A percentile compares a stretch with the other conserved stretches of the same genome.
Evolutionary conservation across 2,797 vertebrate species (phyloP).

Genomic region (Crocodylus rhombifer): DNA sequence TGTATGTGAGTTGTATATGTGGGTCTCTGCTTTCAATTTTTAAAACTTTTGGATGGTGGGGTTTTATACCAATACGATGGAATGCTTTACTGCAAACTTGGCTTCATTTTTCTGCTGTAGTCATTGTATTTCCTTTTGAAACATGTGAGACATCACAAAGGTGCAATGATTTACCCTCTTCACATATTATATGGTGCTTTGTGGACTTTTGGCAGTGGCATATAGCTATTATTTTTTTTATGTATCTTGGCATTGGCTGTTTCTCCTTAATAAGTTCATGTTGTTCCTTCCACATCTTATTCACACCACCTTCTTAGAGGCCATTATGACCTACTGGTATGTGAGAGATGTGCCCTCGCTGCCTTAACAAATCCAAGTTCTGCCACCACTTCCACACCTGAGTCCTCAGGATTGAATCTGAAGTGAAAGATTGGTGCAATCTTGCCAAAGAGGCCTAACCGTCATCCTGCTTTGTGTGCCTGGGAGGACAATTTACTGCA

Average conservation of each 20-base stretch:
- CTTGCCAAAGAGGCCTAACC: slow-evolving; percentile 34
- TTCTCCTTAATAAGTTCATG: background rate
- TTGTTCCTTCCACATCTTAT: background rate
- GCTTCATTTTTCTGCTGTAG: background rate
- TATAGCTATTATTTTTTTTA: background rate
- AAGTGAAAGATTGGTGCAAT: background rate
- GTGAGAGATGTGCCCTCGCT: slow-evolving; percentile 23
- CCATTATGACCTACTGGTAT: background rate
- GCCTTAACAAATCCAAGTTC: slow-evolving; percentile 30
- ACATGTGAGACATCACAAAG: background rate
- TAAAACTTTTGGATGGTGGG: background rate
- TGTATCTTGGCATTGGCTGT: background rate
- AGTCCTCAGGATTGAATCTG: background rate
- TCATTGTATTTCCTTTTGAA: background rate
- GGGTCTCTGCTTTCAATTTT: background rate
- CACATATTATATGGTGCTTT: background rate
- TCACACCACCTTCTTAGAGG: background rate
- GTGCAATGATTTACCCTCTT: background rate
- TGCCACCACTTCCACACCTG: background rate
- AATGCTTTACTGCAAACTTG: background rate
- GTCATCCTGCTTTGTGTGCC: background rate
- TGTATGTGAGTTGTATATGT: background rate
- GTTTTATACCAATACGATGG: background rate
- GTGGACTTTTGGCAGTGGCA: background rate
- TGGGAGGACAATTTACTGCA: slow-evolving; percentile 28